phyloP scores from a whole-genome alignment of 2,888 invertebrate genomes.

The Anthrax anthrax region DNA sequence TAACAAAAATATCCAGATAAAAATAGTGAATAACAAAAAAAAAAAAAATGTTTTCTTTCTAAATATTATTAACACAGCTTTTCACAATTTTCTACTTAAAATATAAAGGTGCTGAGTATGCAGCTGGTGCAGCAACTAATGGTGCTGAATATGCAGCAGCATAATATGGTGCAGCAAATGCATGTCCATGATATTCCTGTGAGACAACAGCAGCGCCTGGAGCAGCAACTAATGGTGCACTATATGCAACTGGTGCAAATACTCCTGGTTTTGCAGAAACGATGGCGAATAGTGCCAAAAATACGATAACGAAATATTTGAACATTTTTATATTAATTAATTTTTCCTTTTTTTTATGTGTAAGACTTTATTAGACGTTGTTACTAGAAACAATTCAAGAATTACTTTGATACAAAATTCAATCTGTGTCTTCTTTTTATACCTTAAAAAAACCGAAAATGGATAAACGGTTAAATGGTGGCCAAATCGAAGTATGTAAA shows the following conservation, averaged over 20 bases:
- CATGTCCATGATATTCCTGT: constrained; percentile 37
- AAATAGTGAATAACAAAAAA: no score
- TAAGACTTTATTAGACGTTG: neutral
- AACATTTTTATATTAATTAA: neutral
- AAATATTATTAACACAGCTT: no score
- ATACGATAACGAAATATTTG: neutral
- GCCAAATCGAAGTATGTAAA: no score
- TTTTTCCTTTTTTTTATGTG: neutral
- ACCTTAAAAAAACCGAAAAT: neutral
- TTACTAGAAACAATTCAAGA: neutral
- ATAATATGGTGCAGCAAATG: neutral
- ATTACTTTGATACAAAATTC: neutral
- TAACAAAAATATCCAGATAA: no score
- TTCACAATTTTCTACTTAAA: neutral
- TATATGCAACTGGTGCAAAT: constrained; percentile 1
- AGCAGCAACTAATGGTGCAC: constrained; percentile 23
- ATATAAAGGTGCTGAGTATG: neutral
- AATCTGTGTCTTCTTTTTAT: neutral
- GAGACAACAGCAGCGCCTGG: constrained; percentile 39
- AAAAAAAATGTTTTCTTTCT: no score
- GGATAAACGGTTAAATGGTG: no score
- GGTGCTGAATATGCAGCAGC: constrained; percentile 12
- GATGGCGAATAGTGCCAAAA: neutral
- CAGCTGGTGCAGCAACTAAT: constrained; percentile 11
- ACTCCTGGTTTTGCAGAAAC: constrained; percentile 1